phyloP scores from a whole-genome alignment of 2,797 vertebrate species.

The Mormyrus hasselquistii region DNA sequence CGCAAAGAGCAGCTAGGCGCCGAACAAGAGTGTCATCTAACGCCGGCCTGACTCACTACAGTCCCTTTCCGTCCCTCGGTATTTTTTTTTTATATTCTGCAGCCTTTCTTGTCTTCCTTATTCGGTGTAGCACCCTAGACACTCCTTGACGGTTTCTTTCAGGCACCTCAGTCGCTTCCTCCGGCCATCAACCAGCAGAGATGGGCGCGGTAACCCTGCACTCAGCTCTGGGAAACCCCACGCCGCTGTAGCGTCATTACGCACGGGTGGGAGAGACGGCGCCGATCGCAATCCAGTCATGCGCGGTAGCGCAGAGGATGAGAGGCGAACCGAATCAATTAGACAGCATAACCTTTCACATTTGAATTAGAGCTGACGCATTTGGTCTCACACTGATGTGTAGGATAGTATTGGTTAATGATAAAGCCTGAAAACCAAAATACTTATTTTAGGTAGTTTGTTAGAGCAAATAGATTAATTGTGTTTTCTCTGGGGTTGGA shows the following conservation, averaged over 20 bases:
- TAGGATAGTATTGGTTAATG: not conserved
- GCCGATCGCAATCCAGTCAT: conserved; percentile 22
- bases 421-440: not conserved
- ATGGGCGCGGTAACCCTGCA: conserved; percentile 81
- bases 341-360: not conserved
- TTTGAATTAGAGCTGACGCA: not conserved
- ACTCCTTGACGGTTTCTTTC: conserved; percentile 52
- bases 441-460: not conserved
- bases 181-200: conserved; percentile 75
- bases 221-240: conserved; percentile 74
- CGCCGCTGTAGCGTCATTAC: conserved; percentile 65
- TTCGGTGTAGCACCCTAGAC: conserved; percentile 44
- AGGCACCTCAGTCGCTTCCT: conserved; percentile 64
- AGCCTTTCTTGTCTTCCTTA: conserved; percentile 50
- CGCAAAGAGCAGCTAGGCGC: conserved; percentile 47
- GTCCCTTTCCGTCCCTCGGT: conserved; percentile 40
- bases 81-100: conserved; percentile 42
- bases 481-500: not conserved
- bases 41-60: not conserved
- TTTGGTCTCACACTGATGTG: not conserved
- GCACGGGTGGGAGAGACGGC: conserved; percentile 54
- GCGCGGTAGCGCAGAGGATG: conserved; percentile 6
- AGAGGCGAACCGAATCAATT: not conserved
- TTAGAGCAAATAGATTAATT: not conserved
- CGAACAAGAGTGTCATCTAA: conserved; percentile 13